Evolutionary conservation across 1,140 invertebrate genomes (phyloP), one percentile per base, ranked within the genome.

Genomic region (Pachyrhynchus sulphureomaculatus): DNA sequence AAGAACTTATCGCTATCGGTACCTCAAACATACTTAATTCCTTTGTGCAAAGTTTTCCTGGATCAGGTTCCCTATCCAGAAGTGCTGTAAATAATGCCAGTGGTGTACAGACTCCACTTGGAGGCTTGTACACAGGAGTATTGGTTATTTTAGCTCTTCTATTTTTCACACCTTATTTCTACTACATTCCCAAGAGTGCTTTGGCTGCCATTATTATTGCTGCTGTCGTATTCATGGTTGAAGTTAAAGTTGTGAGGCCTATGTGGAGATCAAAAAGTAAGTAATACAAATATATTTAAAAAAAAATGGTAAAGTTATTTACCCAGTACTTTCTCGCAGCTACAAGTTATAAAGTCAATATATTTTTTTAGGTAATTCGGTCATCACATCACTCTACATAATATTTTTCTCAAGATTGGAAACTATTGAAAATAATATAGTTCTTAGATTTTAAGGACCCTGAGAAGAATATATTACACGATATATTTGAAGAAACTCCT

Each of bases 21-120:
- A 70, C 88, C 6, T 86, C 86, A 61, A 95, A 95, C 74, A 83
- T 97, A 45, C 83, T 88, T 6, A 93, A 92, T 73, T 92, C 92
- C 0, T 94, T 97, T 77, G 86, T 95, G 39, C 87, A 88, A 77
- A 78, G 89, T 1, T 93, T 90, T 73, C 94, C 94, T 2, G 85
- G 90, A 0, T 90, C 91, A 5, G 94, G 91, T 33, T 91, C 91
- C n/a, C 80, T 94, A 18, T 89, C 89, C 39, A 82, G 92, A 66
- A 93, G 92, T 65, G 94, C 94, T 32, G 92, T 98, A 0, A 92
- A 93, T 75, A 90, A 94, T 71, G 86, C 88, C 26, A 92, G 90
- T 70, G 94, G 94, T 9, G 93, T 94, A 0, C 83, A 86, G 65
- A 95, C 93, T 2, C 89, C 93, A 0, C 73, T 94, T n/a, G 91